These are phyloP conservation scores for Gasteruption jaculator DNA, from an alignment of 2,888 invertebrate genomes.

Conservation along the genomic window DNA sequence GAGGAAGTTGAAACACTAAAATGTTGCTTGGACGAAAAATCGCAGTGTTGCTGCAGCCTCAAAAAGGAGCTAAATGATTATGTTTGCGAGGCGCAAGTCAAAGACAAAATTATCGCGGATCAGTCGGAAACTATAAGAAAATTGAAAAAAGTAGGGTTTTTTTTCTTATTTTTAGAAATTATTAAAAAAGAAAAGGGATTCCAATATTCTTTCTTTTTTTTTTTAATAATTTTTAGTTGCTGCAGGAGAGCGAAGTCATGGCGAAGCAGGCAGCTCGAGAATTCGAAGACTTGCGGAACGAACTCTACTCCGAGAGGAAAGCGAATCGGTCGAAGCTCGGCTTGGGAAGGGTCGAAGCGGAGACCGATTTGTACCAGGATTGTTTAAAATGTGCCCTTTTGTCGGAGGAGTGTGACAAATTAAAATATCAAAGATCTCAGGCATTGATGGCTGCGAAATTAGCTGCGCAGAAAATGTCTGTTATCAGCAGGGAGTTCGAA, in stretches of 20 bases:
- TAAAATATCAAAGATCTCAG: constrained; percentile 28
- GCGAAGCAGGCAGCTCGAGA: constrained; percentile 33
- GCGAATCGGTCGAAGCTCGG: constrained; percentile 25
- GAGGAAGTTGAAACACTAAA: constrained; percentile 26
- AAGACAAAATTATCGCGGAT: constrained; percentile 37
- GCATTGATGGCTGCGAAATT: constrained; percentile 31
- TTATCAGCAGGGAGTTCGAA: constrained; percentile 24
- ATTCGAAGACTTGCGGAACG: constrained; percentile 30
- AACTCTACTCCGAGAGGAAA: constrained; percentile 29
- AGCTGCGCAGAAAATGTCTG: constrained; percentile 29
- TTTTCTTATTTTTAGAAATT: constrained; percentile 4
- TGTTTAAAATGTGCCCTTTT: constrained; percentile 27
- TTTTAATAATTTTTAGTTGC: constrained; percentile 24
- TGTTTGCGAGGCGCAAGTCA: constrained; percentile 30
- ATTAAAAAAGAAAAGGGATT: constrained; percentile 19
- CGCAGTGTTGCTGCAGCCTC: constrained; percentile 21
- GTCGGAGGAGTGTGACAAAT: constrained; percentile 20
- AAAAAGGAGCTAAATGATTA: constrained; percentile 30
- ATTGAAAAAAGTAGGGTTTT: constrained; percentile 14
- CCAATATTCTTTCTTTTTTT: constrained; percentile 6
- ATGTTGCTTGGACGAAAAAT: constrained; percentile 24
- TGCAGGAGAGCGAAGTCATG: constrained; percentile 34
- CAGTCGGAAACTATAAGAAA: constrained; percentile 33
- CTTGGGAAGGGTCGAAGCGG: constrained; percentile 22
- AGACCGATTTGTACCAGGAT: constrained; percentile 19